Conservation (phyloP, 2,888 invertebrate genomes). For the Megalurothrips usitatus region DNA sequence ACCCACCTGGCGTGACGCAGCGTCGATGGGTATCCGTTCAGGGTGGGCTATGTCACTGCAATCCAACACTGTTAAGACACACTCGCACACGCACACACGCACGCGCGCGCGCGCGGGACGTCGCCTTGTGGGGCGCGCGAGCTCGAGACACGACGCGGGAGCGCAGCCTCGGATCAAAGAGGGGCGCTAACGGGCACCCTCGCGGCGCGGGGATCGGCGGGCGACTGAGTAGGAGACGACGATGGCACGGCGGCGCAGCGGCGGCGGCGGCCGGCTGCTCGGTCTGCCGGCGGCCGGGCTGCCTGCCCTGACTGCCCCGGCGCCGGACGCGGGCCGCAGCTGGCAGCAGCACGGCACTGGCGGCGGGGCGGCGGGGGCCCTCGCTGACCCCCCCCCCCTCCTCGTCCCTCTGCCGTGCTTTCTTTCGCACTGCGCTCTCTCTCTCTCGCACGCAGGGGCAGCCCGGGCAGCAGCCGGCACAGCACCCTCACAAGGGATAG, state of each 20-base stretch:
- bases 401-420: neutral
- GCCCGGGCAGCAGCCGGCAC: too few relatives aligned
- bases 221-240: neutral
- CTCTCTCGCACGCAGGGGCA: too few relatives aligned
- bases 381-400: neutral
- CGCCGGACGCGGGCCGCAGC: neutral
- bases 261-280: neutral
- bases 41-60: neutral
- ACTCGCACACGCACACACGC: neutral
- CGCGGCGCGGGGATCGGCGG: neutral
- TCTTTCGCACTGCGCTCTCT: too few relatives aligned
- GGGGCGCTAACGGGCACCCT: neutral
- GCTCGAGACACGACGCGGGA: neutral
- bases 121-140: neutral
- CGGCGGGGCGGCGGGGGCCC: neutral
- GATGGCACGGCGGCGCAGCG: slow-evolving; percentile 7
- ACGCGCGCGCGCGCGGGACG: neutral
- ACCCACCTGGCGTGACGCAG: neutral
- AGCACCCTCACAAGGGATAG: too few relatives aligned
- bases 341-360: neutral
- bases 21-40: neutral
- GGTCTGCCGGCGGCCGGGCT: neutral
- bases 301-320: neutral
- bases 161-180: neutral
- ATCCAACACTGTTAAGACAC: neutral